A percentile compares a stretch with the other conserved stretches of the same genome.
Evolutionary conservation across 2,797 vertebrate species (phyloP).

Genomic region (Pseudochromis fuscus): DNA sequence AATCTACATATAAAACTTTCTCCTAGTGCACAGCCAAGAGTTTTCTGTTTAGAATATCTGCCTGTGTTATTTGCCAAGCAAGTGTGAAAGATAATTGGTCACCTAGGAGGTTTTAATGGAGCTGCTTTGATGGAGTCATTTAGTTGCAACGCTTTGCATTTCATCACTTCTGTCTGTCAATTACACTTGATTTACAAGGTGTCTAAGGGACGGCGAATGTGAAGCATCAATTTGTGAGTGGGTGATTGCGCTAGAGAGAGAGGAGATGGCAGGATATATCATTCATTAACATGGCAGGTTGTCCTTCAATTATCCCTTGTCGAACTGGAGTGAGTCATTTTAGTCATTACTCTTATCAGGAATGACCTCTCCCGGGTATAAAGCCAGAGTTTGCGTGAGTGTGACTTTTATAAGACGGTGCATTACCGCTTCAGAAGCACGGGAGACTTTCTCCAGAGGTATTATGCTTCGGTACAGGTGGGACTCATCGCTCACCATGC

Average conservation of each 20-base stretch:
- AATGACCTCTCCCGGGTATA: constrained; percentile 64
- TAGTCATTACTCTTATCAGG: constrained; percentile 65
- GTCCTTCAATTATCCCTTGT: constrained; percentile 81
- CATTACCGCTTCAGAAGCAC: constrained; percentile 33
- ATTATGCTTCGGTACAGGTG: constrained; percentile 72
- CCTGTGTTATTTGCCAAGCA: constrained; percentile 52
- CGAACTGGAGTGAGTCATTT: constrained; percentile 75
- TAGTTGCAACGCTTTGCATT: constrained; percentile 79
- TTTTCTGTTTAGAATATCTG: constrained; percentile 43
- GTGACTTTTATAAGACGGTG: constrained; percentile 49
- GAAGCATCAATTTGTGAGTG: constrained; percentile 80
- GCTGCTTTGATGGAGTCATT: constrained; percentile 79
- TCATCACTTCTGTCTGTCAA: constrained; percentile 82
- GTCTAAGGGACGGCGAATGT: constrained; percentile 75
- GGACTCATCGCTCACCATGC: constrained; percentile 70
- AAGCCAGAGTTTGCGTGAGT: constrained; percentile 28
- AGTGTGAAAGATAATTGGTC: constrained; percentile 80
- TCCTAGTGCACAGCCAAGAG: constrained; percentile 14
- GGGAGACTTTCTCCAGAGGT: constrained; percentile 39
- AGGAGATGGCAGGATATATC: constrained; percentile 72
- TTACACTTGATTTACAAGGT: constrained; percentile 82
- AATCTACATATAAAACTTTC: neutral
- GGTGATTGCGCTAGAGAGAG: constrained; percentile 75
- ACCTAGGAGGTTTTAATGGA: constrained; percentile 77
- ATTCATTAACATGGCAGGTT: constrained; percentile 78